Evolutionary conservation across 1,140 invertebrate species (phyloP).

Genomic region (Trissolcus basalis): DNA sequence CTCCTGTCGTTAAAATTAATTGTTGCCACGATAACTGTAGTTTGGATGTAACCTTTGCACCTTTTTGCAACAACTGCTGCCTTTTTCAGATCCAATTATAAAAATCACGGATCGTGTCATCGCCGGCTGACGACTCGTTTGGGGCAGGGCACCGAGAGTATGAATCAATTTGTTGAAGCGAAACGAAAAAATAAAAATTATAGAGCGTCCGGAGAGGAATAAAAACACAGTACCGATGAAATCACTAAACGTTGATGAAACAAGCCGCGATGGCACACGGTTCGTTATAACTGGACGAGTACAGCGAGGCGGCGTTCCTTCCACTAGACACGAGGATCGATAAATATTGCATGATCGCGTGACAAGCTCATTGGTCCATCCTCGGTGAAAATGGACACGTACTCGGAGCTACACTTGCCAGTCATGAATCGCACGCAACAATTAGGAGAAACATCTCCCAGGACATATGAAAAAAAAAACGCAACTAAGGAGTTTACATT

Average conservation of each 20-base stretch:
- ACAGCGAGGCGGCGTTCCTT: constrained; percentile 45
- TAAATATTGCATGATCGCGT: constrained; percentile 64
- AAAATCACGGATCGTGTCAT: too few relatives aligned
- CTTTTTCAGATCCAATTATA: too few relatives aligned
- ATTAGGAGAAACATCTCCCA: too few relatives aligned
- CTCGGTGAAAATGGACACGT: neutral
- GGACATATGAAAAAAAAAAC: too few relatives aligned
- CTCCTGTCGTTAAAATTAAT: too few relatives aligned
- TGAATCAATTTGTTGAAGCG: constrained; percentile 64
- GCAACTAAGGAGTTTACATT: too few relatives aligned
- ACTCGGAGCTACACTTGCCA: neutral
- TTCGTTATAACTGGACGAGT: constrained; percentile 58
- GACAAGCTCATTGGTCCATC: constrained; percentile 14
- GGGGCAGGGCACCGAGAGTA: constrained; percentile 6
- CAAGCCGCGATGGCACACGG: constrained; percentile 58
- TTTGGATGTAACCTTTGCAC: too few relatives aligned
- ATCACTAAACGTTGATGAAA: constrained; percentile 53
- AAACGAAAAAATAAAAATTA: constrained; percentile 20
- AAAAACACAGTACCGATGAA: constrained; percentile 54
- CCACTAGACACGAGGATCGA: constrained; percentile 44
- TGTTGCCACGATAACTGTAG: too few relatives aligned
- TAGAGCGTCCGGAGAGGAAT: constrained; percentile 11
- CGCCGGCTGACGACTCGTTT: too few relatives aligned
- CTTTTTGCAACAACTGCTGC: too few relatives aligned
- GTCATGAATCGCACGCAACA: too few relatives aligned